phyloP scores from a whole-genome alignment of 2,888 invertebrate genomes.

The Macrosoma leucophasiata region DNA sequence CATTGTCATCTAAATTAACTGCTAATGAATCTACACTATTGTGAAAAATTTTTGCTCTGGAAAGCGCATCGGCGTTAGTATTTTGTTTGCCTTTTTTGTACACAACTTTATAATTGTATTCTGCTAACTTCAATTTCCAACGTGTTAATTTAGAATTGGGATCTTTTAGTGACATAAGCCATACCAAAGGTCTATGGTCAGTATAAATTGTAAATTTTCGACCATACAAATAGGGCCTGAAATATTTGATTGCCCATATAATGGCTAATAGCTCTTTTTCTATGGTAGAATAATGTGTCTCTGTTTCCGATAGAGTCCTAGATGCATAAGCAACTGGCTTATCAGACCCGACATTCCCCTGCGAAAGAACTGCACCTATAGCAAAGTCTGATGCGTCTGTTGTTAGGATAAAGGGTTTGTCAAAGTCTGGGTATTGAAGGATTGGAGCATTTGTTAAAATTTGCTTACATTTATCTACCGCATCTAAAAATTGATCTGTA shows the following conservation, averaged over 20 bases:
- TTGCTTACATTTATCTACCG: conserved; percentile 32
- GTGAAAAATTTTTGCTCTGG: conserved; percentile 24
- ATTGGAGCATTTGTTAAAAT: conserved; percentile 33
- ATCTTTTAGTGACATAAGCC: conserved; percentile 41
- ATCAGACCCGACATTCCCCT: conserved; percentile 28
- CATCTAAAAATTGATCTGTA: conserved; percentile 22
- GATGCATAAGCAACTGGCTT: conserved; percentile 30
- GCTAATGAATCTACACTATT: conserved; percentile 8
- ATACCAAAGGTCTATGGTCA: conserved; percentile 42
- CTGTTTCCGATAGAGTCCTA: conserved; percentile 27
- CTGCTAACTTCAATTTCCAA: conserved; percentile 35
- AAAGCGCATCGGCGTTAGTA: conserved; percentile 31
- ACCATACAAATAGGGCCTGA: conserved; percentile 41
- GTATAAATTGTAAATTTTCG: conserved; percentile 40
- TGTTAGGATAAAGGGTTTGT: conserved; percentile 28
- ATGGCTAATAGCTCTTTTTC: conserved; percentile 42
- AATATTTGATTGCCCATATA: conserved; percentile 38
- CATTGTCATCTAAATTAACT: conserved; percentile 12
- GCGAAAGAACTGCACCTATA: conserved; percentile 28
- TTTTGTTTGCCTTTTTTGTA: conserved; percentile 30
- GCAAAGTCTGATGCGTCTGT: conserved; percentile 31
- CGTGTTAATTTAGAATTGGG: conserved; percentile 38
- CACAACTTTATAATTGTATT: conserved; percentile 29
- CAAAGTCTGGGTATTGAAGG: conserved; percentile 40
- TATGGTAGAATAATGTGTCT: conserved; percentile 28